phyloP scores from a whole-genome alignment of 2,888 invertebrate species.

The Merodon equestris region DNA sequence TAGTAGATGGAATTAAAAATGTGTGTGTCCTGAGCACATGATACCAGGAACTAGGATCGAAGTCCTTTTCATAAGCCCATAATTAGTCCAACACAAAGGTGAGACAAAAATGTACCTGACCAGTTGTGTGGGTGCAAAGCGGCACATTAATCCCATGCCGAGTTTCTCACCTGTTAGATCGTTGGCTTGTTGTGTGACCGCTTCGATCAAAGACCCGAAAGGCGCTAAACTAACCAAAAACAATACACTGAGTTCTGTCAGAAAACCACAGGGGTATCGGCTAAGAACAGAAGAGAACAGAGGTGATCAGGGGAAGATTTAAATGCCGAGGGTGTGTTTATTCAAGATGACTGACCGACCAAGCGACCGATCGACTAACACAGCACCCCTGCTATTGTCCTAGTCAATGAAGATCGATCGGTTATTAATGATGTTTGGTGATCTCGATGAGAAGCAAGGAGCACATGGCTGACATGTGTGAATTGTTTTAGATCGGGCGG shows the following conservation, averaged over 20 bases:
- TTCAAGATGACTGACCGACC: slow-evolving; percentile 44
- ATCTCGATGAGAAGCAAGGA: slow-evolving; percentile 12
- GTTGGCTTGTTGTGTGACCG: slow-evolving; percentile 21
- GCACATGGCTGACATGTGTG: slow-evolving; percentile 63
- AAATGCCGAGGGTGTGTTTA: slow-evolving; percentile 53
- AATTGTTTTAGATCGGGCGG: slow-evolving; percentile 66
- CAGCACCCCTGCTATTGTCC: slow-evolving; percentile 33
- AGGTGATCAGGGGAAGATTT: background rate
- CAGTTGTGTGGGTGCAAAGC: slow-evolving; percentile 57
- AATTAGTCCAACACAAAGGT: slow-evolving; percentile 59
- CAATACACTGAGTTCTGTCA: slow-evolving; percentile 38
- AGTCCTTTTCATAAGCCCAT: slow-evolving; percentile 28
- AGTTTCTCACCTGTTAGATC: slow-evolving; percentile 63
- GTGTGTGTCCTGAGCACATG: slow-evolving; percentile 27
- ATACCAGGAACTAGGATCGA: slow-evolving; percentile 41
- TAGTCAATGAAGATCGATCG: slow-evolving; percentile 66
- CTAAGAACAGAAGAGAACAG: too few species aligned
- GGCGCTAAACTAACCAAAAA: slow-evolving; percentile 61
- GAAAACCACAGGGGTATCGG: slow-evolving; percentile 54
- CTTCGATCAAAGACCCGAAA: slow-evolving; percentile 54
- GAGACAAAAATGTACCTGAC: slow-evolving; percentile 43
- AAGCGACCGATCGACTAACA: too few species aligned
- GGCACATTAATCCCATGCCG: slow-evolving; percentile 59
- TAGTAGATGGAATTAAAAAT: slow-evolving; percentile 33
- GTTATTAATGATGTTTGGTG: slow-evolving; percentile 63